These are phyloP conservation scores for Apostichopus leukothele DNA, from an alignment of 53 echinoderm and acorn worm species.

Conservation along the genomic window DNA sequence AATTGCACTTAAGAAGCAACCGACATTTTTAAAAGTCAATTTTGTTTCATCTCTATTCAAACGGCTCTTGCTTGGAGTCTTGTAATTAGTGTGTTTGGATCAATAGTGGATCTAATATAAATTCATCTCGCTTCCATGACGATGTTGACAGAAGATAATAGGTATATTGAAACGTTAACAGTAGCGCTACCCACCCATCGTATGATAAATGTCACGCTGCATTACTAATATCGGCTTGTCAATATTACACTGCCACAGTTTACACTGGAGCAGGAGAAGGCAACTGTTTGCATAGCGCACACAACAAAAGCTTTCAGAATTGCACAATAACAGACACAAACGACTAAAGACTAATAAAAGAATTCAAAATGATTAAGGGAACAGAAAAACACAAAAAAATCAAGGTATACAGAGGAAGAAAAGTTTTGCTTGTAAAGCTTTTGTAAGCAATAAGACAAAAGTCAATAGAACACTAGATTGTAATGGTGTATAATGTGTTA, in stretches of 20 bases:
- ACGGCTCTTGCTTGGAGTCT: background rate
- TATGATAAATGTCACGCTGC: background rate
- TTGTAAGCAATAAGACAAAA: background rate
- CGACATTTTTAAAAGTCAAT: constrained; percentile 26
- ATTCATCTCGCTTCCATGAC: constrained; percentile 13
- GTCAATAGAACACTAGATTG: background rate
- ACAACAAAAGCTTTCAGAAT: background rate
- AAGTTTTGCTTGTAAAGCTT: background rate
- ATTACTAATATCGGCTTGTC: background rate
- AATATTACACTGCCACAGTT: background rate
- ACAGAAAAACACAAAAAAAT: background rate
- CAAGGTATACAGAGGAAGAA: background rate
- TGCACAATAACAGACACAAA: background rate
- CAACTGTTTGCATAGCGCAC: background rate
- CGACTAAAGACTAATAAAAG: background rate
- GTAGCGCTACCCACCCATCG: background rate
- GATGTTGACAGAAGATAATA: background rate
- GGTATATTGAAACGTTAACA: background rate
- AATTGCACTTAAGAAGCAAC: constrained; percentile 6
- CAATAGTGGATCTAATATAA: background rate
- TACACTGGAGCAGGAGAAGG: background rate
- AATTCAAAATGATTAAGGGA: background rate
- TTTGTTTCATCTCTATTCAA: constrained; percentile 1
- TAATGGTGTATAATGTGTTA: background rate
- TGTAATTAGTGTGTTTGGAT: constrained; percentile 34